Conservation (phyloP, 2,888 invertebrate species). For the Hoplodrina blanda region DNA sequence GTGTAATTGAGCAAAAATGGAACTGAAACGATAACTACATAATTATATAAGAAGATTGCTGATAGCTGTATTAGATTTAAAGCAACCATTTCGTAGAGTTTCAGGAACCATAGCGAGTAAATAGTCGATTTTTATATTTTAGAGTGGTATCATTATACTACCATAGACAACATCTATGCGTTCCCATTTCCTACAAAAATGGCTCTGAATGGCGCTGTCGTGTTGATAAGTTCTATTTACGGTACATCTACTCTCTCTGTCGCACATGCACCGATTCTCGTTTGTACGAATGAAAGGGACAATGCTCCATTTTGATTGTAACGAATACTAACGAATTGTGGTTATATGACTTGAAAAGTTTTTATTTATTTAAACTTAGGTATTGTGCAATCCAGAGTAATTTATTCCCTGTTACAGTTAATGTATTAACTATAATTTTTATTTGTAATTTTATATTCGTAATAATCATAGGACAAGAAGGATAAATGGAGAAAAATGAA, state of each 20-base stretch:
- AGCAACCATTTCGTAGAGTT: too few species aligned
- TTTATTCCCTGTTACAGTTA: slow-evolving; percentile 65
- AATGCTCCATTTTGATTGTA: slow-evolving; percentile 84
- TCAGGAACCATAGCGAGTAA: not conserved
- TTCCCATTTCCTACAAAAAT: slow-evolving; percentile 75
- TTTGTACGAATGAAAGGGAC: slow-evolving; percentile 69
- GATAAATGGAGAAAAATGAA: slow-evolving; percentile 82
- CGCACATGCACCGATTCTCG: slow-evolving; percentile 36
- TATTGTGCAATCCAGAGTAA: slow-evolving; percentile 77
- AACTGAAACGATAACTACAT: too few species aligned
- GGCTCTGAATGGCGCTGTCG: slow-evolving; percentile 73
- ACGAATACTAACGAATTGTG: slow-evolving; percentile 89
- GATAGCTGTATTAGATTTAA: too few species aligned
- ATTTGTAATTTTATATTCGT: slow-evolving; percentile 63
- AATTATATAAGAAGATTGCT: too few species aligned
- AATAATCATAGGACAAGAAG: slow-evolving; percentile 55
- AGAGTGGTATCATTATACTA: slow-evolving; percentile 63
- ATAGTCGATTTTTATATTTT: slow-evolving; percentile 56
- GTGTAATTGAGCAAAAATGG: too few species aligned
- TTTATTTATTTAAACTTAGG: slow-evolving; percentile 79
- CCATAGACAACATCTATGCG: slow-evolving; percentile 71
- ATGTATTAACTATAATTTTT: slow-evolving; percentile 68
- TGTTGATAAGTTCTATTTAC: slow-evolving; percentile 80
- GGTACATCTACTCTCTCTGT: slow-evolving; percentile 76
- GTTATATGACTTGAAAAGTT: slow-evolving; percentile 80